Evolutionary conservation across 1,140 invertebrate species (phyloP), one percentile per base, ranked within the genome.

Genomic region (Limonius californicus): DNA sequence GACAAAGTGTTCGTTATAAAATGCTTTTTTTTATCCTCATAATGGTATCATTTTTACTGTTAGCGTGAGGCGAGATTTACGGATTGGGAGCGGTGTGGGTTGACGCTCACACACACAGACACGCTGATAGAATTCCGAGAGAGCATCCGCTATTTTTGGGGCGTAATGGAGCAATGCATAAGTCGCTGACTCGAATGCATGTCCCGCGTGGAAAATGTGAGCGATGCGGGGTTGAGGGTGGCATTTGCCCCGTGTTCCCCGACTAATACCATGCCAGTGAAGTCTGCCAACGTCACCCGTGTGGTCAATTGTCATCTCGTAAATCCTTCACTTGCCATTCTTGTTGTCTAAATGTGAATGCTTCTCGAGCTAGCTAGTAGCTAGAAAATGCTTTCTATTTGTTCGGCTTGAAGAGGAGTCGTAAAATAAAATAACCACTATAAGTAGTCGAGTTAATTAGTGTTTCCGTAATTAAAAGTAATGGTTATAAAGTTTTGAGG

Each of bases 221-320:
- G 53, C 59, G 62, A 64, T 57, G 43, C 21, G 59, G 47, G 54
- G 63, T 64, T 57, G 60, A 30, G 59, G 45, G 50, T 57, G 35
- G 56, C 53, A 54, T 20, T 50, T 54, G 23, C 14, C 39, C 57
- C 23, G 14, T 15, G 30, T 50, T 32, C 21, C 50, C 56, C 20
- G 21, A 39, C 30, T 57, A 54, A 54, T 53, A 23, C 55, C 56
- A 47, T 47, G 57, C 43, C 45, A 58, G 42, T 43, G 42, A 9
- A 27, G 54, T 55, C 50, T 58, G 58, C 58, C 58, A 60, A 54
- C 30, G 47, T 43, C 58, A 60, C 50, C 54, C 20, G 57, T 60
- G 47, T 12, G 54, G 58, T 53, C 58, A 61, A 64, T 57, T 61
- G 58, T 64, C 63, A 58, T 61, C 58, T 57, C 45, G 18, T 64